A percentile compares a stretch with the other conserved stretches of the same genome.
Conservation (phyloP, 2,113 vertebrate species). For the Propithecus coquereli region DNA sequence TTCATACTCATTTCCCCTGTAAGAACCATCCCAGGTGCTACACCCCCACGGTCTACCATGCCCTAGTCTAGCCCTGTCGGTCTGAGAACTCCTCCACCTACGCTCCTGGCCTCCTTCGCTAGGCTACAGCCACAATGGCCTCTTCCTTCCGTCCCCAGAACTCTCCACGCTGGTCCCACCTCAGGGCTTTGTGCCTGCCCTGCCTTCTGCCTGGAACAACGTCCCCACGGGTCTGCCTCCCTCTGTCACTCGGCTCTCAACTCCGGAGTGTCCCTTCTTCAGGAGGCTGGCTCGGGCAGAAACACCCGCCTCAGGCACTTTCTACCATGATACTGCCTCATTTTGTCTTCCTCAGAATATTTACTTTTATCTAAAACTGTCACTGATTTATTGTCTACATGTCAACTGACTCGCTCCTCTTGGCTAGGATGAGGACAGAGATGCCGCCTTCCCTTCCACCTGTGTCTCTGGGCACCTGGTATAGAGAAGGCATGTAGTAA, state of each 20-base stretch:
- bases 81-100: background rate
- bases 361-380: background rate
- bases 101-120: background rate
- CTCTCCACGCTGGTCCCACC: background rate
- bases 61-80: background rate
- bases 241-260: background rate
- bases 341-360: background rate
- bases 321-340: background rate
- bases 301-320: background rate
- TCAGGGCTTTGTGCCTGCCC: background rate
- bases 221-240: background rate
- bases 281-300: background rate
- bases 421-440: background rate
- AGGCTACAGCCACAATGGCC: too few relatives aligned
- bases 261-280: background rate
- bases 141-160: background rate
- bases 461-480: background rate
- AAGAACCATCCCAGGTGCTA: background rate
- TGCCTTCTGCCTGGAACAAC: background rate
- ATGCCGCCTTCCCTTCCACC: background rate
- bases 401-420: background rate
- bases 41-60: background rate
- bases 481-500: background rate
- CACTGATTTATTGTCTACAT: background rate
- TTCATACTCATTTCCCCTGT: background rate